These are phyloP conservation scores for Coenonympha glycerion DNA, from an alignment of 2,888 invertebrate genomes.

Conservation along the genomic window DNA sequence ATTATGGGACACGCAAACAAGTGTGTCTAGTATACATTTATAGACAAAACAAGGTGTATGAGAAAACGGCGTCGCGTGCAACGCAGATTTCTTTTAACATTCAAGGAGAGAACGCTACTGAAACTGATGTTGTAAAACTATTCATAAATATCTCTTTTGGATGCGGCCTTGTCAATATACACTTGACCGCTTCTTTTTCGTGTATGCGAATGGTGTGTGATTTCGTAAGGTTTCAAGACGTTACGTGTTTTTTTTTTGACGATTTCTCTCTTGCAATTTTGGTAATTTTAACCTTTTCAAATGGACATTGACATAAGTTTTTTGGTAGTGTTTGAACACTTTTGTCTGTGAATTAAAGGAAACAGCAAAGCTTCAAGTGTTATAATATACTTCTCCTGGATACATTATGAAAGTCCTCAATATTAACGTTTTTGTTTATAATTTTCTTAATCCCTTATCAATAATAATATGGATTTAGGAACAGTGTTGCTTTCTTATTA, in stretches of 20 bases:
- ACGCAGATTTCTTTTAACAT: constrained; percentile 67
- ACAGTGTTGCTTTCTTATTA: no score
- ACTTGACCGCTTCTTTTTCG: constrained; percentile 24
- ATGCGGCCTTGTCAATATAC: constrained; percentile 32
- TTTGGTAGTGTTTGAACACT: background rate
- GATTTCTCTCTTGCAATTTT: background rate
- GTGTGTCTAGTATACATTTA: constrained; percentile 35
- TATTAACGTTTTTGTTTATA: no score
- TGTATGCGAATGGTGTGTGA: constrained; percentile 11
- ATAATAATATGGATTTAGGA: no score
- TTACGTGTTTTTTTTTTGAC: background rate
- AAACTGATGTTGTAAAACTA: constrained; percentile 33
- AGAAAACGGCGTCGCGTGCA: constrained; percentile 67
- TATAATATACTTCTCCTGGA: no score
- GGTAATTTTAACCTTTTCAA: background rate
- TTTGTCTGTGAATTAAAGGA: background rate
- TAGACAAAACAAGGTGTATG: constrained; percentile 40
- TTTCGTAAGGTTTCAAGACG: constrained; percentile 11
- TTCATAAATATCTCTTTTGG: constrained; percentile 31
- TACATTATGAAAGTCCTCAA: no score
- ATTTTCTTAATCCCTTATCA: no score
- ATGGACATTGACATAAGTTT: no score
- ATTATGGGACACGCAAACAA: constrained; percentile 17
- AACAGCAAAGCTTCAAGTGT: no score
- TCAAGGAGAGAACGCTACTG: constrained; percentile 53